phyloP scores from a whole-genome alignment of 2,797 vertebrate genomes.

The Ptychadena robeensis region DNA sequence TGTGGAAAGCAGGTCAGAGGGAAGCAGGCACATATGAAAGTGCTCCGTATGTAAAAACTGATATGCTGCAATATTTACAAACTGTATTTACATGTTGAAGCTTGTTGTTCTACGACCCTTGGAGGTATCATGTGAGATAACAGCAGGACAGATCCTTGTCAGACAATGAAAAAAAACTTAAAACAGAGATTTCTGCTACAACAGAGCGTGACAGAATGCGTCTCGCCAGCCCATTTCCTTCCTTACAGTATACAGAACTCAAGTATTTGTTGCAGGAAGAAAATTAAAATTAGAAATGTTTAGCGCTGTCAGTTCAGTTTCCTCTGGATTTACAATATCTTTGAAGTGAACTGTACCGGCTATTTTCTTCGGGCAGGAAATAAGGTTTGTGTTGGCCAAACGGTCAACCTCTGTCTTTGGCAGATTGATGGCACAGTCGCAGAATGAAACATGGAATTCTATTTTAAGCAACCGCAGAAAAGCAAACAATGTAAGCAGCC shows the following conservation, averaged over 20 bases:
- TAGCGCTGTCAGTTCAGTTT: slow-evolving; percentile 60
- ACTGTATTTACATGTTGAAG: no score
- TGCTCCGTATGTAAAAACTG: no score
- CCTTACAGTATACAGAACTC: slow-evolving; percentile 36
- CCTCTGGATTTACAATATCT: slow-evolving; percentile 59
- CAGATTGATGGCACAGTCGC: neutral
- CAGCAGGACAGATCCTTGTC: slow-evolving; percentile 1
- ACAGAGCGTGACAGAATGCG: slow-evolving; percentile 1
- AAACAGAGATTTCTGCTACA: slow-evolving; percentile 7
- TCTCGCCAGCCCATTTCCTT: slow-evolving; percentile 37
- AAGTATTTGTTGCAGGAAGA: slow-evolving; percentile 19
- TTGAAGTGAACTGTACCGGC: slow-evolving; percentile 56
- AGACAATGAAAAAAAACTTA: neutral
- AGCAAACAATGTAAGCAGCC: neutral
- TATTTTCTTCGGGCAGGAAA: slow-evolving; percentile 72
- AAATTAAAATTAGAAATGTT: slow-evolving; percentile 39
- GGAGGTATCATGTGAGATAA: neutral
- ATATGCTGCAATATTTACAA: no score
- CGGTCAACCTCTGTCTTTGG: neutral
- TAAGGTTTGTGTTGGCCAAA: slow-evolving; percentile 60
- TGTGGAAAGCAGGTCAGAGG: no score
- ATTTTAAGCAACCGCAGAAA: neutral
- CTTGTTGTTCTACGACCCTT: no score
- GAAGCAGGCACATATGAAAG: no score
- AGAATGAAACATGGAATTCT: neutral